Conservation (phyloP, 2,113 vertebrate genomes). For the Paracanthobrama guichenoti region DNA sequence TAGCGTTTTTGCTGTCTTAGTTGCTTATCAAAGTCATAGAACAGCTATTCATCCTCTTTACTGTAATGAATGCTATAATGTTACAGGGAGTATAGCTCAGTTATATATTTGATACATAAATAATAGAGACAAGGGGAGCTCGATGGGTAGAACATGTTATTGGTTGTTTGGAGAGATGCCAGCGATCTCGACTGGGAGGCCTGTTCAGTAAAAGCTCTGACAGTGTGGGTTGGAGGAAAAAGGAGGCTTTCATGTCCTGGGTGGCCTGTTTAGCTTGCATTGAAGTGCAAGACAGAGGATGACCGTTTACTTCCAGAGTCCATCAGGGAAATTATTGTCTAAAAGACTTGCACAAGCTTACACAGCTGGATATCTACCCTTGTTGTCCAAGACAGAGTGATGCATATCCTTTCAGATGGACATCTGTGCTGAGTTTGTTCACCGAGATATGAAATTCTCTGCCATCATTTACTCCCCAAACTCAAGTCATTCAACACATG, state of each 20-base stretch:
- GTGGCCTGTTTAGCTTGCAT: constrained; percentile 35
- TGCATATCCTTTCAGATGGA: constrained; percentile 30
- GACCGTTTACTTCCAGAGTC: constrained; percentile 15
- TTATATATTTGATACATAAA: constrained; percentile 32
- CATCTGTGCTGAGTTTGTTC: not conserved
- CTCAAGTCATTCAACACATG: not conserved
- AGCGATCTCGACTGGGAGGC: constrained; percentile 19
- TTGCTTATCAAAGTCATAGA: constrained; percentile 11
- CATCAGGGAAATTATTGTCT: constrained; percentile 41
- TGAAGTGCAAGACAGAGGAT: constrained; percentile 24
- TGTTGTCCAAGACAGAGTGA: constrained; percentile 29
- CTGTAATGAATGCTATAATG: constrained; percentile 29
- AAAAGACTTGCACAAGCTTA: constrained; percentile 33
- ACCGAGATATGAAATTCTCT: not conserved
- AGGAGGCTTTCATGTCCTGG: constrained; percentile 35
- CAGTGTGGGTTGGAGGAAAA: constrained; percentile 2
- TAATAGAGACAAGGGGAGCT: constrained; percentile 11
- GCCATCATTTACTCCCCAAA: not conserved
- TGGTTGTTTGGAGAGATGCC: constrained; percentile 29
- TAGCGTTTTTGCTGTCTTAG: constrained; percentile 3
- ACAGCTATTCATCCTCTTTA: not conserved
- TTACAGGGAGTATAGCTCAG: constrained; percentile 8
- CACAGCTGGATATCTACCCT: constrained; percentile 33
- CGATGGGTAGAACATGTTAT: constrained; percentile 19
- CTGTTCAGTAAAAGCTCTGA: constrained; percentile 33